phyloP scores from a whole-genome alignment of 2,888 invertebrate species.

The Deilephila porcellus region DNA sequence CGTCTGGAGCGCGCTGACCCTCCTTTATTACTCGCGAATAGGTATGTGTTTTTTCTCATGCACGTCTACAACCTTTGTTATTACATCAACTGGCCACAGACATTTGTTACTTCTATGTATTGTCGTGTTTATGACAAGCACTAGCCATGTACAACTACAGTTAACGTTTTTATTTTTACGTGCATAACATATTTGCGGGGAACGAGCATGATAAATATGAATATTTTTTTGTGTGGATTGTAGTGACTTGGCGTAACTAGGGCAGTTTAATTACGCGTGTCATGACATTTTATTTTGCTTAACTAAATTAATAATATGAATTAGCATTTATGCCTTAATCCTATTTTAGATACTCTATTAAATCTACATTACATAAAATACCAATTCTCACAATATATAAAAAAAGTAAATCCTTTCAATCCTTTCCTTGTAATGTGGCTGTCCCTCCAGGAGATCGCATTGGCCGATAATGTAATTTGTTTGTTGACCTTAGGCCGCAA shows the following conservation, averaged over 20 bases:
- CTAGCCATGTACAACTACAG: not conserved
- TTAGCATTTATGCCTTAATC: no score
- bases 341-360: no score
- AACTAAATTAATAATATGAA: no score
- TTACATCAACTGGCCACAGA: not conserved
- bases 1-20: slow-evolving; percentile 53
- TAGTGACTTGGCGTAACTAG: no score
- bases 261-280: no score
- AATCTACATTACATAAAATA: no score
- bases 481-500: slow-evolving; percentile 17
- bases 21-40: slow-evolving; percentile 37
- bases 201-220: no score
- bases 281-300: no score
- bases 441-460: not conserved
- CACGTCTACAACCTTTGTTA: slow-evolving; percentile 4
- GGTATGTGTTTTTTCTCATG: slow-evolving; percentile 2
- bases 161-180: not conserved
- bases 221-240: no score
- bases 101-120: not conserved
- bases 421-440: not conserved
- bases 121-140: not conserved
- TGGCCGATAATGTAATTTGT: slow-evolving; percentile 30
- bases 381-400: no score
- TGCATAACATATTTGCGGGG: no score
- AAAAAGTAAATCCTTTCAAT: not conserved